phyloP scores from a whole-genome alignment of 2,888 invertebrate species.

The Altica lythri region DNA sequence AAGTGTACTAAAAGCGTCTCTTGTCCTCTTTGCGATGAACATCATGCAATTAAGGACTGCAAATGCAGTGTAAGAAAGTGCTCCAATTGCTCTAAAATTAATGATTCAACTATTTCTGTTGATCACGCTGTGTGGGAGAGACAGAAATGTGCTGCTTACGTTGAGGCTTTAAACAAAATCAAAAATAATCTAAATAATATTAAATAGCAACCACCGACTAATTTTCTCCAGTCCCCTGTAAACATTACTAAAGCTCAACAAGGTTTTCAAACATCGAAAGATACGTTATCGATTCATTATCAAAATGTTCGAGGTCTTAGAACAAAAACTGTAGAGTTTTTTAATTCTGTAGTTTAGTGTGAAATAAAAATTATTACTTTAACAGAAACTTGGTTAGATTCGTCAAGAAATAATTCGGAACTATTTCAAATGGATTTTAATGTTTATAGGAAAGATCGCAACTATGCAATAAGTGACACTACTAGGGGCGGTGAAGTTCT shows the following conservation, averaged over 20 bases:
- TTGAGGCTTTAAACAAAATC: background rate
- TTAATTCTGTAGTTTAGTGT: conserved; percentile 3
- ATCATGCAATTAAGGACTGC: conserved; percentile 6
- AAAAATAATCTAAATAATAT: background rate
- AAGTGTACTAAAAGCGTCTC: conserved; percentile 3
- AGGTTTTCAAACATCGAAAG: background rate
- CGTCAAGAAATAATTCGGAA: conserved; percentile 1
- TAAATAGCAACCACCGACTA: background rate
- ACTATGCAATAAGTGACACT: background rate
- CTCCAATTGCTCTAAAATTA: background rate
- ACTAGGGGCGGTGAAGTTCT: conserved; percentile 5
- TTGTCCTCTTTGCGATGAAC: conserved; percentile 4
- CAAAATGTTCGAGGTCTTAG: background rate
- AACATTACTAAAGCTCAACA: background rate
- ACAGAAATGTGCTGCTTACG: background rate
- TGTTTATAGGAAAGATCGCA: background rate
- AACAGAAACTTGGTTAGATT: conserved; percentile 15
- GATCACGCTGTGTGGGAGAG: background rate
- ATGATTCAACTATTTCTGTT: background rate
- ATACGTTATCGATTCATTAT: background rate
- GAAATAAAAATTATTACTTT: conserved; percentile 1
- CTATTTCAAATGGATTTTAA: background rate
- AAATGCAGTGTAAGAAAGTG: background rate
- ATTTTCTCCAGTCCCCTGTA: background rate
- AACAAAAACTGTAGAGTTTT: background rate